phyloP scores from a whole-genome alignment of 2,888 invertebrate species.

The Orthonychiurus folsomi region DNA sequence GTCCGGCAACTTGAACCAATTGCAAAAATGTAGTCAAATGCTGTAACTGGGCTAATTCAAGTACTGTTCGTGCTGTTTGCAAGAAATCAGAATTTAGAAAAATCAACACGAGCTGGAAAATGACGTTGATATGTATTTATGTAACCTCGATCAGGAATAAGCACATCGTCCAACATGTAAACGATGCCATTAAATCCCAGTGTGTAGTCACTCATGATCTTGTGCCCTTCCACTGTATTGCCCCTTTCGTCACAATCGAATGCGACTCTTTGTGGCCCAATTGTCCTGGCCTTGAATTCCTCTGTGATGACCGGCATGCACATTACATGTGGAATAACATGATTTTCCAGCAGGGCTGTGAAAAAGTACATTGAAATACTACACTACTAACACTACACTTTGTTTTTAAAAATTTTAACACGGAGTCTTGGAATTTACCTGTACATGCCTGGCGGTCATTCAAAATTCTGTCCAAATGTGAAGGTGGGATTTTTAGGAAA shows the following conservation, averaged over 20 bases:
- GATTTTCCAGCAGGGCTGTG: conserved; percentile 47
- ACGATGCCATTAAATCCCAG: conserved; percentile 48
- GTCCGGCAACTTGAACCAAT: conserved; percentile 45
- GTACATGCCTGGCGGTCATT: conserved; percentile 44
- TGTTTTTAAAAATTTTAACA: neutral
- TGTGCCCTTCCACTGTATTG: conserved; percentile 44
- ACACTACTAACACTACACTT: neutral
- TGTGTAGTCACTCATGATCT: conserved; percentile 44
- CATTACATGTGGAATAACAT: conserved; percentile 46
- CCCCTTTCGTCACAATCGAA: conserved; percentile 47
- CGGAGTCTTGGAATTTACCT: conserved; percentile 39
- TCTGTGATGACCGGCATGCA: conserved; percentile 48
- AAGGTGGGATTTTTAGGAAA: conserved; percentile 46
- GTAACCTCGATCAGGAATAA: conserved; percentile 47
- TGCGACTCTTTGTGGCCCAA: conserved; percentile 44
- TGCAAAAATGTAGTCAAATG: conserved; percentile 46
- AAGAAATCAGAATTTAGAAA: neutral
- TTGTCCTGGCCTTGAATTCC: conserved; percentile 44
- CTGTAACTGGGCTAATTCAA: conserved; percentile 45
- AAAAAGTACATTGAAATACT: conserved; percentile 18
- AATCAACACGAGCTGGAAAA: neutral
- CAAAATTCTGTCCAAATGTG: conserved; percentile 45
- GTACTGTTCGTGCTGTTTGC: conserved; percentile 44
- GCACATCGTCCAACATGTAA: conserved; percentile 46
- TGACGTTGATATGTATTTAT: conserved; percentile 3